Evolutionary conservation across 2,888 invertebrate genomes (phyloP), one percentile per base, ranked within the genome.

Genomic region (Agelastica alni): DNA sequence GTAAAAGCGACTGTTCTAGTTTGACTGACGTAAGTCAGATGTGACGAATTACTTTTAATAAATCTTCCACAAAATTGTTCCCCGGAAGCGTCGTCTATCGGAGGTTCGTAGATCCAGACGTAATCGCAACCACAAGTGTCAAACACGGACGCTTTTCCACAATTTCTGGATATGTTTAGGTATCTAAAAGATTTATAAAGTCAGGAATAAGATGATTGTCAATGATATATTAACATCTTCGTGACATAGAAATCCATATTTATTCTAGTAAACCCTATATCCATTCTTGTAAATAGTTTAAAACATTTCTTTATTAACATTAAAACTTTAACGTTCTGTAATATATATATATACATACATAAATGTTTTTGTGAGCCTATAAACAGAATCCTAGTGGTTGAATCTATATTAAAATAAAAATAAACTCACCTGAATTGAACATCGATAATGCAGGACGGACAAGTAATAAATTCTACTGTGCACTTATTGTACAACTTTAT

Each of bases 391-490:
- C n/a, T n/a, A n/a, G n/a, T n/a, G n/a, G n/a, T n/a, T n/a, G n/a
- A n/a, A n/a, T n/a, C n/a, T n/a, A n/a, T n/a, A n/a, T n/a, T n/a
- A 4, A 22, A 22, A 22, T 2, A 22, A 22, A 22, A 22, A 22
- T 22, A 6, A 10, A 60, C 70, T 69, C 66, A 78, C 69, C 75
- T 78, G 63, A 85, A 81, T 36, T 77, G 78, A 34, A 83, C 70
- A 28, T 76, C 74, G 51, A 85, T 81, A 43, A 87, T 80, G 69
- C 88, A 88, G 12, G 86, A 85, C 1, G 88, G 84, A 69, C 88
- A 88, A 2, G 87, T 86, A 32, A 87, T 82, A 59, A 88, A 76
- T 71, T 87, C 87, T 48, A 86, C 74, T 59, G 81, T 82, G 69
- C 87, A 87, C 62, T 62, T 63, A 45, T 82, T 81, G 56, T 81